Percentiles rank a stretch among this genome's conserved stretches.
These are phyloP conservation scores for Zeuzera pyrina DNA, from an alignment of 2,888 invertebrate species.

Conservation along the genomic window DNA sequence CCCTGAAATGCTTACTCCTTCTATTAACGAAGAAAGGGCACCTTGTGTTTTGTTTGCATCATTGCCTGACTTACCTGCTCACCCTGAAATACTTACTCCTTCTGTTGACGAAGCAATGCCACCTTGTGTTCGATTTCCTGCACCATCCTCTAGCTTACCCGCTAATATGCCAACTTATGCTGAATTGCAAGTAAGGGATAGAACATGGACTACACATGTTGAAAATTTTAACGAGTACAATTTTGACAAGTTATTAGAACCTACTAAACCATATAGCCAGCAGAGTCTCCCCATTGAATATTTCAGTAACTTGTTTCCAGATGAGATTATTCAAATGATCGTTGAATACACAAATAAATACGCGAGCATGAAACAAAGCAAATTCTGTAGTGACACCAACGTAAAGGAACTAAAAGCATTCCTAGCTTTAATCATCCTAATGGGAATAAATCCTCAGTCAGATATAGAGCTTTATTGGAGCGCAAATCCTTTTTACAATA, in stretches of 20 bases:
- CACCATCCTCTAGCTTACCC: too few relatives aligned
- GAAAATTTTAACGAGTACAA: not conserved
- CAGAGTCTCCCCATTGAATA: slow-evolving; percentile 3
- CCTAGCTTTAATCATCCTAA: slow-evolving; percentile 3
- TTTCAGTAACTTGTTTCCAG: slow-evolving; percentile 2
- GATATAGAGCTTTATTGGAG: slow-evolving; percentile 4
- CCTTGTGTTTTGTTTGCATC: too few relatives aligned
- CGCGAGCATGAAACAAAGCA: slow-evolving; percentile 1
- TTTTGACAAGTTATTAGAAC: slow-evolving; percentile 1
- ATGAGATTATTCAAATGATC: slow-evolving; percentile 1
- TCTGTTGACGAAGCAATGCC: too few relatives aligned
- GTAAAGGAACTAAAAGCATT: slow-evolving; percentile 3
- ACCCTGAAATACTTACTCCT: too few relatives aligned
- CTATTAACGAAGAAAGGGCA: too few relatives aligned
- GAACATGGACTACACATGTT: slow-evolving; percentile 1
- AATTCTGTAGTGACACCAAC: slow-evolving; percentile 1
- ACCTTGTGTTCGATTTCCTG: too few relatives aligned
- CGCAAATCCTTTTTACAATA: slow-evolving; percentile 1
- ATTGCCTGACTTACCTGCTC: too few relatives aligned
- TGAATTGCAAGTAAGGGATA: slow-evolving; percentile 1
- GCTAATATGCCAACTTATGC: slow-evolving; percentile 4
- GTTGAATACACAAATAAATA: slow-evolving; percentile 4
- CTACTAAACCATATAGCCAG: slow-evolving; percentile 1
- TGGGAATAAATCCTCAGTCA: slow-evolving; percentile 1
- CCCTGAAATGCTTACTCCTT: too few relatives aligned